phyloP scores from a whole-genome alignment of 2,797 vertebrate species.

The Poeciliopsis infans region DNA sequence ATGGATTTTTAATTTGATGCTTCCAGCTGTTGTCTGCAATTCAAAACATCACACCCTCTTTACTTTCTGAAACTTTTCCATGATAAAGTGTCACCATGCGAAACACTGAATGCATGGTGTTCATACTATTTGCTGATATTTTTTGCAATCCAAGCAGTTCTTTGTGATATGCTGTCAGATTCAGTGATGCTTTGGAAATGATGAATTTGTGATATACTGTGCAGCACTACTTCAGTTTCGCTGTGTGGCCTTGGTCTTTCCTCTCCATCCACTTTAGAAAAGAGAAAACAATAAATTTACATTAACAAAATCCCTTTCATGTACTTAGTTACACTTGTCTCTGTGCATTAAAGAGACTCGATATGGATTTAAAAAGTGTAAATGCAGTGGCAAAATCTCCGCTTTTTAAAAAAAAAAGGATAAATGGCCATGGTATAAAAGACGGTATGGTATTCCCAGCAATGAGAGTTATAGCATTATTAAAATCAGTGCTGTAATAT shows the following conservation, averaged over 20 bases:
- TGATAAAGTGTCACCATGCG: background rate
- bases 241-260: background rate
- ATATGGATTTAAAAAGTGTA: background rate
- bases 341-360: background rate
- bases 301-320: background rate
- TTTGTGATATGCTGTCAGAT: background rate
- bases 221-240: background rate
- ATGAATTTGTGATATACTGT: background rate
- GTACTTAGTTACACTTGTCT: background rate
- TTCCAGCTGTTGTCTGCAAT: background rate
- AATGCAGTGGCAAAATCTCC: background rate
- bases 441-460: conserved; percentile 2
- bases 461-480: conserved; percentile 5
- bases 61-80: background rate
- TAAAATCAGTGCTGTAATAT: background rate
- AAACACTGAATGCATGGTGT: background rate
- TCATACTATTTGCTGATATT: background rate
- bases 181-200: background rate
- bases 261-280: background rate
- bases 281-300: background rate
- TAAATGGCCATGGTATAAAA: background rate
- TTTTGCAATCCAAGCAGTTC: background rate
- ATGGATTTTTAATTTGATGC: background rate
- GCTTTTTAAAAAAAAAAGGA: background rate
- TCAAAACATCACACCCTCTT: background rate